Conservation (phyloP, 2,113 vertebrate species). For the Lagopus muta region DNA sequence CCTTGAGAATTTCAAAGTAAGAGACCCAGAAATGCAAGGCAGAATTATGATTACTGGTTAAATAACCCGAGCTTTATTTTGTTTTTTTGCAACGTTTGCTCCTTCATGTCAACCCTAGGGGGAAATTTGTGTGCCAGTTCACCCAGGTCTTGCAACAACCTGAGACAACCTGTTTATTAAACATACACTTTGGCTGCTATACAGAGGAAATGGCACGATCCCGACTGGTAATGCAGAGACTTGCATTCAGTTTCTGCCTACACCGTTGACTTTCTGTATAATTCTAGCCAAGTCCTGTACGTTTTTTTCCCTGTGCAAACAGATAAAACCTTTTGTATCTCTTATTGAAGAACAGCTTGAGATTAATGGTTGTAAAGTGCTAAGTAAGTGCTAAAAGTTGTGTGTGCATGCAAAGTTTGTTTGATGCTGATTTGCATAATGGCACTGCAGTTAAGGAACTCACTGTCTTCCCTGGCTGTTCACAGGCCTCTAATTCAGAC, state of each 20-base stretch:
- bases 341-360: not conserved
- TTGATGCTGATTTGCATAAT: not conserved
- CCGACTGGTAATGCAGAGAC: constrained; percentile 57
- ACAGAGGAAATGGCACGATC: constrained; percentile 64
- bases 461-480: not conserved
- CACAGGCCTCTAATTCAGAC: not conserved
- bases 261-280: not conserved
- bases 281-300: constrained; percentile 19
- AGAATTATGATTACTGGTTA: constrained; percentile 19
- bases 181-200: constrained; percentile 44
- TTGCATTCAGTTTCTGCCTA: constrained; percentile 62
- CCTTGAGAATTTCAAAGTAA: constrained; percentile 52
- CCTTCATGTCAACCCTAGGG: constrained; percentile 65
- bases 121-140: constrained; percentile 60
- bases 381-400: not conserved
- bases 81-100: constrained; percentile 38
- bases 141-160: constrained; percentile 66
- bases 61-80: constrained; percentile 45
- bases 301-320: not conserved
- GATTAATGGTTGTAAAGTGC: not conserved
- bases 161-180: constrained; percentile 72
- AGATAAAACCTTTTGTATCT: not conserved
- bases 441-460: not conserved
- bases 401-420: not conserved
- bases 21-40: constrained; percentile 33